Evolutionary conservation across 2,797 vertebrate species (phyloP).

Genomic region (Columba guinea): DNA sequence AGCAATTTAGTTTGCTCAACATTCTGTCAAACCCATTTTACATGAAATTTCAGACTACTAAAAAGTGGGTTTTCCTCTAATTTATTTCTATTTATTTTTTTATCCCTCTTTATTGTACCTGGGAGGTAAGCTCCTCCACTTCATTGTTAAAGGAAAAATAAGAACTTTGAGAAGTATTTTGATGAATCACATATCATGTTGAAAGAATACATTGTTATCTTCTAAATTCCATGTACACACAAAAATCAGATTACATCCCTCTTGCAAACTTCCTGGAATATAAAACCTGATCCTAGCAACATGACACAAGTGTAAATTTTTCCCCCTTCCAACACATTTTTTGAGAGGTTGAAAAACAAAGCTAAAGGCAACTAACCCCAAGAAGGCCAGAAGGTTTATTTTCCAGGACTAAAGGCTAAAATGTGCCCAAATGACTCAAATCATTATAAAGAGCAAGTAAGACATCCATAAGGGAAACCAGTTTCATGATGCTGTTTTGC

Average conservation of each 20-base stretch:
- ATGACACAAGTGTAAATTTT: not conserved
- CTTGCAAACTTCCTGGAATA: not conserved
- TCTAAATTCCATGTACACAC: not conserved
- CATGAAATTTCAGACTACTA: conserved; percentile 43
- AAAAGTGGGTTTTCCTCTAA: not conserved
- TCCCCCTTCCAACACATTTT: not conserved
- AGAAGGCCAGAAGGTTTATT: not conserved
- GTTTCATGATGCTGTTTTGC: not conserved
- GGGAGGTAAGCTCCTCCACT: not conserved
- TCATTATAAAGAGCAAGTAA: not conserved
- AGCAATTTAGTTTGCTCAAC: conserved; percentile 55
- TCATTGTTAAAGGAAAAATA: not conserved
- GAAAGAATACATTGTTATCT: not conserved
- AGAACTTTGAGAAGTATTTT: not conserved
- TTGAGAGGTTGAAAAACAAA: not conserved
- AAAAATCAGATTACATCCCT: not conserved
- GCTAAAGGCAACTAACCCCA: not conserved
- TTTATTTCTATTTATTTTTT: conserved; percentile 46
- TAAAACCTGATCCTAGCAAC: not conserved
- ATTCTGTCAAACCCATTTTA: conserved; percentile 47
- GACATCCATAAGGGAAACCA: not conserved
- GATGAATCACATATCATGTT: not conserved
- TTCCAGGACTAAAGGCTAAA: not conserved
- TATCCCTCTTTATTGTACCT: not conserved
- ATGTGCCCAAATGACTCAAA: not conserved